These are phyloP conservation scores for Lasiommata megera DNA, from an alignment of 2,888 invertebrate genomes.

Conservation along the genomic window DNA sequence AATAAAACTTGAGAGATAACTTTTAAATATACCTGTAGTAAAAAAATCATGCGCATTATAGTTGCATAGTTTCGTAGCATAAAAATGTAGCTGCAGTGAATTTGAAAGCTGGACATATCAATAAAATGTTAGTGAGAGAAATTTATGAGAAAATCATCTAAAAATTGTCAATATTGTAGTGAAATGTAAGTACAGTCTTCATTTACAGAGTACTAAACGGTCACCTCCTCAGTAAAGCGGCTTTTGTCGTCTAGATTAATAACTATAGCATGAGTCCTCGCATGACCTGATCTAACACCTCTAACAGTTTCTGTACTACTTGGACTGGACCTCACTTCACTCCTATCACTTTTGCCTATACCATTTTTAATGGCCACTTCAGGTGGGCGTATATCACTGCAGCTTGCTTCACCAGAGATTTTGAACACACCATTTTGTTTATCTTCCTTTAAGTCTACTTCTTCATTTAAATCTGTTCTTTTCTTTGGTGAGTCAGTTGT, in stretches of 20 bases:
- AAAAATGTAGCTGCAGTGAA: too few species aligned
- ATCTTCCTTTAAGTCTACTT: slow-evolving; percentile 58
- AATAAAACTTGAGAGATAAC: neutral
- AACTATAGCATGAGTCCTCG: slow-evolving; percentile 88
- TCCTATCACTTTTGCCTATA: slow-evolving; percentile 61
- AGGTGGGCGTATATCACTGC: slow-evolving; percentile 68
- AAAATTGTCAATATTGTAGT: slow-evolving; percentile 13
- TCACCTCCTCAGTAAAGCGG: slow-evolving; percentile 90
- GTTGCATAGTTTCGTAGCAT: too few species aligned
- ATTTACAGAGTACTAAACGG: slow-evolving; percentile 66
- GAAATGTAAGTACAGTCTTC: slow-evolving; percentile 55
- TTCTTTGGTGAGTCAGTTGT: slow-evolving; percentile 70
- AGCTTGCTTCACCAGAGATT: slow-evolving; percentile 72
- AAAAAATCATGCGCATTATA: neutral
- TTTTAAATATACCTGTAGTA: neutral
- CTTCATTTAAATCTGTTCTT: slow-evolving; percentile 51
- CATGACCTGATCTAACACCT: slow-evolving; percentile 83
- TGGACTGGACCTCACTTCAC: slow-evolving; percentile 62
- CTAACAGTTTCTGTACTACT: slow-evolving; percentile 62
- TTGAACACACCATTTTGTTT: slow-evolving; percentile 71
- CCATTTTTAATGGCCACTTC: slow-evolving; percentile 61
- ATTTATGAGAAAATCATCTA: neutral
- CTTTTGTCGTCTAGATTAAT: slow-evolving; percentile 91
- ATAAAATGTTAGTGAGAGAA: too few species aligned
- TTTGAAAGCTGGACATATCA: too few species aligned